Base-by-base conservation (phyloP, 2,888 invertebrate species). In the Perizoma affinitatum region DNA sequence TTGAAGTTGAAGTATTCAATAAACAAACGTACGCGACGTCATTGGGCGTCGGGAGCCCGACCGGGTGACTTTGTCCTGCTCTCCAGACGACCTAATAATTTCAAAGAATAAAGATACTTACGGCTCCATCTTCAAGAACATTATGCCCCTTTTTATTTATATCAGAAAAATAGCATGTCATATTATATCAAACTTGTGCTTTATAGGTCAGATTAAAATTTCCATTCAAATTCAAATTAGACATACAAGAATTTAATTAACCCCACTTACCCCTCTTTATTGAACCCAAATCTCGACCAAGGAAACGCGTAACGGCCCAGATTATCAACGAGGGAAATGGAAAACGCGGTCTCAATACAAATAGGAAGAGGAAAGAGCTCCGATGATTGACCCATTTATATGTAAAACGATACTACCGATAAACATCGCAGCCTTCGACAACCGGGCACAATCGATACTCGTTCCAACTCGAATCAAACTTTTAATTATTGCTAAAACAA, bases 31-130 rank as follows among this genome's bases (percentile, higher is more conserved):
- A 74, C 72, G 70, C 71, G 67, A 69, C 62, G 69, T 71, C 71
- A 71, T 68, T 76, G 82, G 75, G 70, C 80, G 79, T 72, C 75
- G 67, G 78, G 78, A 82, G 78, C 74, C 67, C 80, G 84, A 78
- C 84, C 83, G 78, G 76, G 75, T 86, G 85, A 89, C 89, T 85
- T 90, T 89, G 84, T 70, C 64, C 68, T 78, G 89, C 74, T 88
- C 90, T 89, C 88, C 77, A 88, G 88, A 90, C 89, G 86, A 81
- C 86, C 86, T 78, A 79, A 79, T 79, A 85, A 78, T 76, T 79
- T 73, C 66, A 79, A 78, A 79, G 67, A 77, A 76, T 76, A 75
- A 71, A 75, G 69, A 70, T 70, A 73, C 73, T 63, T 71, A 67
- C 36, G 35, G 34, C 41, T 54, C 52, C 48, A 58, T 58, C 58